Base-by-base conservation (phyloP, 2,797 vertebrate genomes). In the Peromyscus melanophrys region DNA sequence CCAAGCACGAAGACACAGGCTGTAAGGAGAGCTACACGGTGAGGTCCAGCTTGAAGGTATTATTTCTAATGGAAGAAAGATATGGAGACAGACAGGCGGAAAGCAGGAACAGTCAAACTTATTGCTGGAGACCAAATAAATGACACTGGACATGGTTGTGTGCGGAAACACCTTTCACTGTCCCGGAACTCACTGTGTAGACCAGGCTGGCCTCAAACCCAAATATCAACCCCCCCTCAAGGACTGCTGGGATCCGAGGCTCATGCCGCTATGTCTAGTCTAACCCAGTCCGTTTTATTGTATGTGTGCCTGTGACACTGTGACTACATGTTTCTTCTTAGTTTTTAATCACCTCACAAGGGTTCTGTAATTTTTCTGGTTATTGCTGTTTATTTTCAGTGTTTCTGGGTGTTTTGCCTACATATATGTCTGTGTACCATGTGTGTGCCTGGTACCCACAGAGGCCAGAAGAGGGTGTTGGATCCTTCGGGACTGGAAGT, bases 1-100 rank as follows among this genome's bases (percentile, higher is more conserved):
- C 6, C 23, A 40, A 88, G 29, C 40, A 27, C 52, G 40, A 96
- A 89, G 92, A 65, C 14, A 16, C 0, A 6, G 71, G 7, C 76
- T 87, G 87, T 49, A 90, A 87, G 40, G 1, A 69, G 40, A 4
- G 71, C 34, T 87, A 89, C 4, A 37, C 0, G 14, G 73, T 80
- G n/a, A 73, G 59, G 61, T 65, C 29, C 25, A 78, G 84, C 89
- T 71, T 86, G 29, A 78, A 85, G 82, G 57, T 67, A 55, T 5
- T 65, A 85, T 63, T 80, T 40, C 61, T 12, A n/a, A 55, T 37
- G 34, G 69, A 80, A 83, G 83, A 78, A 88, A 86, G 57, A 61
- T 57, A 75, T 11, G 4, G 34, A 2, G 12, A n/a, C 19, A n/a
- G 31, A n/a, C 6, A 67, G 43, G 11, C 11, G 67, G 34, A 19